Base-by-base conservation (phyloP, 2,113 vertebrate genomes). In the Lophotis ruficrista region DNA sequence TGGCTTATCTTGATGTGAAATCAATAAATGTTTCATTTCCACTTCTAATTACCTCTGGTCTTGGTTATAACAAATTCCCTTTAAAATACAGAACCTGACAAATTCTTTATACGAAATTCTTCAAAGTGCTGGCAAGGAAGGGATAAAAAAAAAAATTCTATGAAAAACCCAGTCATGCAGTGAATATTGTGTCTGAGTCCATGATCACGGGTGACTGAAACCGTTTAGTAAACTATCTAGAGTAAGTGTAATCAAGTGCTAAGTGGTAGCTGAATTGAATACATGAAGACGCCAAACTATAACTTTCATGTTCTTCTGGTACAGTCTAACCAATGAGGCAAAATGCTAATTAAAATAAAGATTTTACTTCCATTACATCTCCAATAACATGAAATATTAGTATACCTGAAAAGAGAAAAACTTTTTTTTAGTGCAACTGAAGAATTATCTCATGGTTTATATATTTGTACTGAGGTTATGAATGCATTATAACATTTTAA, bases 21-120 rank as follows among this genome's bases (percentile, higher is more conserved):
- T 94, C 93, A 96, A 95, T 94, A 83, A 75, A 87, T 48, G 48
- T 91, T 96, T 96, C 90, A 91, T 96, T 96, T 97, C 61, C 33
- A 79, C 64, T 78, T 91, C 87, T 93, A 94, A 89, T 93, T 96
- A 91, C 87, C 56, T 86, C 84, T 94, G 33, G 14, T 68, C 22
- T 28, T 70, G 28, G 21, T 93, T 93, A 72, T 91, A 93, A 89
- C 22, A 87, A 95, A 75, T 94, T 86, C 48, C 6, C 24, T 66
- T 87, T 89, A 56, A 90, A 95, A 66, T 2, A 69, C 57, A 89
- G 37, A 85, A 73, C 31, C 35, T 91, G 65, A 66, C 47, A 94
- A 79, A 66, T 70, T 58, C 51, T 73, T 81, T 50, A 43, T 33
- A 35, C 3, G 0, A 85, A 87, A 80, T 64, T 38, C 21, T 43